These are phyloP conservation scores for Aplysina aerophoba DNA, from an alignment of 37 sponge, comb jelly and placozoan genomes.

Conservation along the genomic window DNA sequence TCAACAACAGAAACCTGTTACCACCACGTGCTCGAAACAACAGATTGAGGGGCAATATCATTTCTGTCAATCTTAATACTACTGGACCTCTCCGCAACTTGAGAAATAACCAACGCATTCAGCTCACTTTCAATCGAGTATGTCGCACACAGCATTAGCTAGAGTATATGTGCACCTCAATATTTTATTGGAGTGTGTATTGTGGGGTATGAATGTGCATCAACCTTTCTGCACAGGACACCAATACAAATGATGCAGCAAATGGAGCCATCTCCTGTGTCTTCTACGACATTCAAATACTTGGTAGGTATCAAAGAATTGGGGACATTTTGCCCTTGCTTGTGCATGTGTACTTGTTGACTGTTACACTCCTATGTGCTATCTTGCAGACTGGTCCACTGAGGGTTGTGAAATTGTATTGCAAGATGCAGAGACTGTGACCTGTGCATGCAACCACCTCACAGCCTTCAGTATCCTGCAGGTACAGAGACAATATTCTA, in stretches of 20 bases:
- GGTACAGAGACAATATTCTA: not conserved
- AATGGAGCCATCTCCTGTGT: not conserved
- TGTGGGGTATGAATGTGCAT: no score
- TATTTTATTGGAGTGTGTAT: no score
- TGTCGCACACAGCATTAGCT: no score
- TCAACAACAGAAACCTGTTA: no score
- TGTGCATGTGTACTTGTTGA: not conserved
- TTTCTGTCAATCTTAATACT: no score
- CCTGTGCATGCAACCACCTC: conserved; percentile 7
- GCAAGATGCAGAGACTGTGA: not conserved
- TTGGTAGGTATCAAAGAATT: not conserved
- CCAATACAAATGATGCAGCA: not conserved
- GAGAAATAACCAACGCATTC: no score
- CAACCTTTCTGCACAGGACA: not conserved
- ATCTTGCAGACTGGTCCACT: conserved; percentile 9
- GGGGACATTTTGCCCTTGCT: no score
- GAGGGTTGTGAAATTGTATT: not conserved
- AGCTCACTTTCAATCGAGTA: no score
- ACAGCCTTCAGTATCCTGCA: conserved; percentile 11
- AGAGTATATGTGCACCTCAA: no score
- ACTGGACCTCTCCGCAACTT: no score
- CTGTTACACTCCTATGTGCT: not conserved
- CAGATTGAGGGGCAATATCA: no score
- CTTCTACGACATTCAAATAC: not conserved
- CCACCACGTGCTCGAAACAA: no score